Evolutionary conservation across 2,888 invertebrate species (phyloP).

Genomic region (Sminthurides aquaticus): DNA sequence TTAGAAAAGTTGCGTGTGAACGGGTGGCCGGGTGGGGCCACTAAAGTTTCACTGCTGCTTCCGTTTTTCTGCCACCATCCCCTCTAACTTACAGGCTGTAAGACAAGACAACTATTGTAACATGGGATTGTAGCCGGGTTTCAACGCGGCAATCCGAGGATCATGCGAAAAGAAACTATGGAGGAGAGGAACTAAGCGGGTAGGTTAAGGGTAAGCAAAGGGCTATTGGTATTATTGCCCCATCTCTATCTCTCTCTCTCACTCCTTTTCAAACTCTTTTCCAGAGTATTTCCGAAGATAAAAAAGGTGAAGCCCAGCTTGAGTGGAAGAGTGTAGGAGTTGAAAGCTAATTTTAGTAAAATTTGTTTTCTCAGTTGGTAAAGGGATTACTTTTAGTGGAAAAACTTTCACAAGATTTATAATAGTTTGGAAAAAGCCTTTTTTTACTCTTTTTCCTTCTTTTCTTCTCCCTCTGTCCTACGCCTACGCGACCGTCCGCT

Average conservation of each 20-base stretch:
- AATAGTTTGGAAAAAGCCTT: conserved; percentile 10
- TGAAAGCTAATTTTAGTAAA: conserved; percentile 21
- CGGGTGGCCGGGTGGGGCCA: not conserved
- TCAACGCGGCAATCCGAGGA: too few species aligned
- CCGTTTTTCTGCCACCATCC: not conserved
- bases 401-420: conserved; percentile 21
- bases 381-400: conserved; percentile 12
- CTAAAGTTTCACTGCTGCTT: not conserved
- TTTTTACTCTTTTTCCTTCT: conserved; percentile 1
- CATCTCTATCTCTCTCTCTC: too few species aligned
- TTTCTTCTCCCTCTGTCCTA: conserved; percentile 4
- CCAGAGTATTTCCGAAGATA: too few species aligned
- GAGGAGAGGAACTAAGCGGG: too few species aligned
- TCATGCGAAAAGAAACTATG: too few species aligned
- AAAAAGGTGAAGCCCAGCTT: not conserved
- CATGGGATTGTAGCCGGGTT: too few species aligned
- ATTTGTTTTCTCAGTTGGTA: conserved; percentile 21
- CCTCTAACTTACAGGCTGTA: not conserved
- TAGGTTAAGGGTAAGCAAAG: too few species aligned
- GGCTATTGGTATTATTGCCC: too few species aligned
- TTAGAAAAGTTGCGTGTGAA: not conserved
- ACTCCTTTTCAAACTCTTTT: too few species aligned
- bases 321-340: not conserved
- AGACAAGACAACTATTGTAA: too few species aligned
- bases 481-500: not conserved